phyloP scores from a whole-genome alignment of 2,113 vertebrate species.

The Peromyscus polionotus region DNA sequence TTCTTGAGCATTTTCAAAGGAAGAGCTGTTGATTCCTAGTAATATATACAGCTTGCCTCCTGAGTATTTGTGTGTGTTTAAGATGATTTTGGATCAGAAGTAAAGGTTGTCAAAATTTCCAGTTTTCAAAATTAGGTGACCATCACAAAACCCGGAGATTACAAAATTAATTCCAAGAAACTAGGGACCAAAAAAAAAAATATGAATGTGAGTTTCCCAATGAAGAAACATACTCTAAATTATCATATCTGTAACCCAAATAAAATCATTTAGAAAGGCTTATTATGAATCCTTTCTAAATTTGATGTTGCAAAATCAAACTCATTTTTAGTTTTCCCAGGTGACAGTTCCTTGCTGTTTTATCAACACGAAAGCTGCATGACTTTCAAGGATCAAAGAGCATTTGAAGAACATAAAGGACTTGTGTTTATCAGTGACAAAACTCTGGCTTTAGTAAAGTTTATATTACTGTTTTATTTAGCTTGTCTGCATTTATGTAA shows the following conservation, averaged over 20 bases:
- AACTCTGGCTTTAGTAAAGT: background rate
- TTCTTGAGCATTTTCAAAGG: background rate
- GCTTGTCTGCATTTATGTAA: background rate
- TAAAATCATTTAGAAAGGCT: constrained; percentile 43
- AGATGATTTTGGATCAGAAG: background rate
- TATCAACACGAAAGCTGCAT: constrained; percentile 38
- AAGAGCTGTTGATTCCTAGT: background rate
- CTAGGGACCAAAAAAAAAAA: constrained; percentile 58
- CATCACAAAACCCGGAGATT: constrained; percentile 41
- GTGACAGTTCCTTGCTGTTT: background rate
- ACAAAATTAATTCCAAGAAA: constrained; percentile 55
- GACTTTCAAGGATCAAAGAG: background rate
- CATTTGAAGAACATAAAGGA: background rate
- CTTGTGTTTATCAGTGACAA: background rate
- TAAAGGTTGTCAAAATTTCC: constrained; percentile 30
- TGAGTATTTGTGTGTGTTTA: background rate
- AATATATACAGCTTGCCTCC: background rate
- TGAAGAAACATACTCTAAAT: constrained; percentile 40
- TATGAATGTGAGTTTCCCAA: background rate
- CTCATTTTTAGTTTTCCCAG: constrained; percentile 1
- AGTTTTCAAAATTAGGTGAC: constrained; percentile 32
- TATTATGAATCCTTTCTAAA: background rate
- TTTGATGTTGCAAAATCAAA: background rate
- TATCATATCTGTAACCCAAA: constrained; percentile 26
- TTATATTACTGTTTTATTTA: constrained; percentile 5